Evolutionary conservation across 2,113 vertebrate species (phyloP).

Genomic region (Nesoenas mayeri): DNA sequence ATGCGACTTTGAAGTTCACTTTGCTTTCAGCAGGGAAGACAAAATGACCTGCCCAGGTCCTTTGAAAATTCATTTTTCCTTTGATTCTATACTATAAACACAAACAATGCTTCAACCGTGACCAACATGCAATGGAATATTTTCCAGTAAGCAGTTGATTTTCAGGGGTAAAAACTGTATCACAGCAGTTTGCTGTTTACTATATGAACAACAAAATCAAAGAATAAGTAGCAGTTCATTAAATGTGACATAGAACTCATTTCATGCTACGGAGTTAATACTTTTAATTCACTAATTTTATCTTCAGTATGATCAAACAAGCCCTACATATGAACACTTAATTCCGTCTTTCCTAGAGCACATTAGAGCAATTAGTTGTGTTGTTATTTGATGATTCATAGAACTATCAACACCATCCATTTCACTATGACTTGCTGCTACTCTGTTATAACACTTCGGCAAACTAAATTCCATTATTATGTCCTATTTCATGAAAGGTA

Average conservation of each 20-base stretch:
- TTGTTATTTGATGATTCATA: neutral
- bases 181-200: neutral
- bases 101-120: neutral
- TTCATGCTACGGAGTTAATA: neutral
- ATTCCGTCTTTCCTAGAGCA: neutral
- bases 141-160: neutral
- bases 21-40: neutral
- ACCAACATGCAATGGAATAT: neutral
- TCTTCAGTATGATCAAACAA: neutral
- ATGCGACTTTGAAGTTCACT: accelerated
- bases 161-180: neutral
- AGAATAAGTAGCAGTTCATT: neutral
- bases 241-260: neutral
- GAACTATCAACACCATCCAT: neutral
- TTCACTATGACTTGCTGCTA: neutral
- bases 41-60: neutral
- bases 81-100: neutral
- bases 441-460: neutral
- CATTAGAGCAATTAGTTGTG: neutral
- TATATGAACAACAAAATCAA: neutral
- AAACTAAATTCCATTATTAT: neutral
- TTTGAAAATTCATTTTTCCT: neutral
- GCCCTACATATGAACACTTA: neutral
- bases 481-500: neutral
- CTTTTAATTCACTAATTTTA: neutral